A percentile compares a stretch with the other conserved stretches of the same genome.
Evolutionary conservation across 2,888 invertebrate species (phyloP).

Genomic region (Phyto melanocephala): DNA sequence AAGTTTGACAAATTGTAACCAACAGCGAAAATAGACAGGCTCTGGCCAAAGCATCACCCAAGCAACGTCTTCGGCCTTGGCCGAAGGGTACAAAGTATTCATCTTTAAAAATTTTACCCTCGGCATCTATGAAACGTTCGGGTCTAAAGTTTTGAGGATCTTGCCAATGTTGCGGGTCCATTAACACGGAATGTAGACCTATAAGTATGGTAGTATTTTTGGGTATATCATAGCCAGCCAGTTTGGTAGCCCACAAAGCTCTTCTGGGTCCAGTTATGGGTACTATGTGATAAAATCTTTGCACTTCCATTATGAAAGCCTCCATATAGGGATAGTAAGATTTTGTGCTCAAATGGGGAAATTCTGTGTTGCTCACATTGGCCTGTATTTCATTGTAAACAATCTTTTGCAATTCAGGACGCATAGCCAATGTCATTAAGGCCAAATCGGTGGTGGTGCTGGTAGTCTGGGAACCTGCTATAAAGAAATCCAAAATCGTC

Average conservation of each 20-base stretch:
- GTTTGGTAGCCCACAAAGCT: constrained; percentile 80
- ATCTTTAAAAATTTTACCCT: constrained; percentile 71
- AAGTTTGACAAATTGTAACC: constrained; percentile 82
- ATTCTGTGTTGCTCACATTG: constrained; percentile 70
- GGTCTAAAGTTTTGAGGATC: constrained; percentile 83
- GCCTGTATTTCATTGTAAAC: constrained; percentile 81
- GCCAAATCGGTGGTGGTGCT: constrained; percentile 83
- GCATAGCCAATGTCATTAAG: constrained; percentile 81
- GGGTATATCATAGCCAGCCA: constrained; percentile 81
- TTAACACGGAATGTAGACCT: constrained; percentile 81
- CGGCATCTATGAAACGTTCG: constrained; percentile 81
- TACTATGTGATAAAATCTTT: constrained; percentile 80
- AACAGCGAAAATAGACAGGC: constrained; percentile 83
- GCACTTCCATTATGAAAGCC: constrained; percentile 81
- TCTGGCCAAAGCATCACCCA: constrained; percentile 83
- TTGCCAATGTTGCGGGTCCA: constrained; percentile 81
- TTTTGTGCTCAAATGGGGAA: constrained; percentile 74
- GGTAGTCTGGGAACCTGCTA: constrained; percentile 84
- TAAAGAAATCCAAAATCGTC: constrained; percentile 84
- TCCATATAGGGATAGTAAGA: constrained; percentile 80
- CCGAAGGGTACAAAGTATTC: constrained; percentile 78
- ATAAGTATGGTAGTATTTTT: constrained; percentile 80
- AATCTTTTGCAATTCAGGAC: constrained; percentile 81
- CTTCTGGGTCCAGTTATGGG: constrained; percentile 82
- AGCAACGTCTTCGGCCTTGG: constrained; percentile 83